Conservation (phyloP, 2,888 invertebrate species). For the Aspidiotus rigidus region DNA sequence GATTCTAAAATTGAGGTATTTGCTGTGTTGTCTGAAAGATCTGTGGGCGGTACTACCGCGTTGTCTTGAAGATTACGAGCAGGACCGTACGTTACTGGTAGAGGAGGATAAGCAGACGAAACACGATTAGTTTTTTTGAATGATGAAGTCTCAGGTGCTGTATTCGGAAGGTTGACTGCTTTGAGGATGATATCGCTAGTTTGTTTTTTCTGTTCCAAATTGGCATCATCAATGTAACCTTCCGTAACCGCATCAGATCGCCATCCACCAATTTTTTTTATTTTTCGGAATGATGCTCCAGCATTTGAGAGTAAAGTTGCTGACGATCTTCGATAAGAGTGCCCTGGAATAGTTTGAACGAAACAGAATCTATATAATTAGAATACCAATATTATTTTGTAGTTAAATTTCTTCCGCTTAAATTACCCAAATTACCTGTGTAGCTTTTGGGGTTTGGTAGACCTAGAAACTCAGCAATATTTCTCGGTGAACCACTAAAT, state of each 20-base stretch:
- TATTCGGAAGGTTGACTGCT: not conserved
- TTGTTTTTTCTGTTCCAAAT: not conserved
- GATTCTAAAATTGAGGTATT: not conserved
- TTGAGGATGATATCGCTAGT: not conserved
- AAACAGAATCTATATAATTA: not conserved
- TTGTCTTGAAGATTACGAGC: not conserved
- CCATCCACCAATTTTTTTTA: conserved; percentile 1
- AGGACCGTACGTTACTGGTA: not conserved
- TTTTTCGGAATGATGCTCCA: not conserved
- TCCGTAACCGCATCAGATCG: not conserved
- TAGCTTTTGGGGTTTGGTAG: not conserved
- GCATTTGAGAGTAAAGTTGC: not conserved
- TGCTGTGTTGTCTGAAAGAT: too few species aligned
- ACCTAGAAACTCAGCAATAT: not conserved
- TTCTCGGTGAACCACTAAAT: not conserved
- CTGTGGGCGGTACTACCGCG: not conserved
- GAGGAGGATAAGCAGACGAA: not conserved
- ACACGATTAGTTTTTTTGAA: not conserved
- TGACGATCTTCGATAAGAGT: not conserved
- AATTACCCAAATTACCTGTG: not conserved
- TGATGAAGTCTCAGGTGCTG: not conserved
- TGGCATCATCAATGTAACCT: not conserved
- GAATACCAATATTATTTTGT: not conserved
- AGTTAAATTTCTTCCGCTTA: not conserved
- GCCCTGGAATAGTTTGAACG: not conserved